These are phyloP conservation scores for Pachydiplax longipennis DNA, from an alignment of 2,888 invertebrate species.

Conservation along the genomic window DNA sequence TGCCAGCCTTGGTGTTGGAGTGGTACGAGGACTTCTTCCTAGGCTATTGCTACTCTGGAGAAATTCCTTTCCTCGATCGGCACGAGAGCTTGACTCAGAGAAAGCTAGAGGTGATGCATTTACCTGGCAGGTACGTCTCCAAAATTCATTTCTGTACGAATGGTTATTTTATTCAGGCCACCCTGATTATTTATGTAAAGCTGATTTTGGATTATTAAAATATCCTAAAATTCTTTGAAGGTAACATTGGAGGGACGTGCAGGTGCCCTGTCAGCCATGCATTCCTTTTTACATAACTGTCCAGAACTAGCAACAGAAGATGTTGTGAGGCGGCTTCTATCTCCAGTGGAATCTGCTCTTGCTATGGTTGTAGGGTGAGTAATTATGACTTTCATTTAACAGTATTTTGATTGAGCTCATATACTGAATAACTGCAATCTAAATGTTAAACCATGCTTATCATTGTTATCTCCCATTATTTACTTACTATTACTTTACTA, in stretches of 20 bases:
- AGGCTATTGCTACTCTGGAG: constrained; percentile 95
- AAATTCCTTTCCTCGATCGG: constrained; percentile 95
- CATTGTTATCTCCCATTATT: no score
- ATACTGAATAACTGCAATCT: no score
- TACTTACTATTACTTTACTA: no score
- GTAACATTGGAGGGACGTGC: constrained; percentile 95
- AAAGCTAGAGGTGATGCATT: constrained; percentile 95
- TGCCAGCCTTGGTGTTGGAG: constrained; percentile 92
- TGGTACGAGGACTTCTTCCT: constrained; percentile 90
- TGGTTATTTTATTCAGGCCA: no score
- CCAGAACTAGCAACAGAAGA: constrained; percentile 92
- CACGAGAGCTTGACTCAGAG: constrained; percentile 96
- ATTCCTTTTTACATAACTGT: constrained; percentile 90
- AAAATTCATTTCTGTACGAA: neutral
- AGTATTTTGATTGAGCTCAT: no score
- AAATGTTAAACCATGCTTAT: no score
- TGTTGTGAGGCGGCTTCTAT: constrained; percentile 84
- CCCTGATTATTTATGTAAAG: neutral
- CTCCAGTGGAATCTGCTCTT: constrained; percentile 93
- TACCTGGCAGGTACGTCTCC: constrained; percentile 96
- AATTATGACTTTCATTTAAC: no score
- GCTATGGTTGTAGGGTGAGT: constrained; percentile 92
- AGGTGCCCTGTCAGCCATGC: constrained; percentile 94
- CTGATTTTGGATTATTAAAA: neutral
- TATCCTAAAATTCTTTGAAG: constrained; percentile 56